Conservation (phyloP, 2,888 invertebrate species). For the Teleogryllus oceanicus region DNA sequence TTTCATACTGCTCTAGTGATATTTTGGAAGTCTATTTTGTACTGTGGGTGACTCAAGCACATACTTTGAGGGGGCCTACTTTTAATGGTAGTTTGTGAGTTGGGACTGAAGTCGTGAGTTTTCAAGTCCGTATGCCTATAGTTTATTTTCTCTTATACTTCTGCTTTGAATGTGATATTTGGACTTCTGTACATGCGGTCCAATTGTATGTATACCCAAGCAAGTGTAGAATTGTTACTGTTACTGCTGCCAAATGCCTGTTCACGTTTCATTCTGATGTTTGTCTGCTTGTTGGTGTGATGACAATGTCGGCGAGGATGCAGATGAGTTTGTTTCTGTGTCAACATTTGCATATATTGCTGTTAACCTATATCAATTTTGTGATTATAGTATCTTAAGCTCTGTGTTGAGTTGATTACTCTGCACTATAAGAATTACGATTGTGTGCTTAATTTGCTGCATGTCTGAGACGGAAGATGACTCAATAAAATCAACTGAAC, state of each 20-base stretch:
- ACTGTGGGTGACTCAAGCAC: constrained; percentile 21
- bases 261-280: neutral
- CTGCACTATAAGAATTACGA: neutral
- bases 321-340: constrained; percentile 18
- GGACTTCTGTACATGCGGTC: constrained; percentile 24
- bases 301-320: neutral
- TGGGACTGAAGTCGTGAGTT: neutral
- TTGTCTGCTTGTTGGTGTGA: constrained; percentile 9
- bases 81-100: neutral
- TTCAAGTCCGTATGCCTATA: constrained; percentile 22
- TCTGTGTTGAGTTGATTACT: constrained; percentile 18
- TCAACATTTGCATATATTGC: constrained; percentile 9
- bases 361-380: neutral
- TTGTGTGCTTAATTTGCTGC: constrained; percentile 29
- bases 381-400: neutral
- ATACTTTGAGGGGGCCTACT: constrained; percentile 18
- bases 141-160: constrained; percentile 19
- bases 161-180: constrained; percentile 32
- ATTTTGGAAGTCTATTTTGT: constrained; percentile 30
- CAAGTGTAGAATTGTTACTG: constrained; percentile 8
- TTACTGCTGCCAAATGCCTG: neutral
- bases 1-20: constrained; percentile 31
- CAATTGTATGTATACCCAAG: constrained; percentile 21
- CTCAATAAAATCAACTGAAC: constrained; percentile 25
- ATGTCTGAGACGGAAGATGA: constrained; percentile 22